Percentiles rank a stretch among this genome's conserved stretches.
Evolutionary conservation across 2,797 vertebrate species (phyloP).

Genomic region (Acanthurus leucopareius): DNA sequence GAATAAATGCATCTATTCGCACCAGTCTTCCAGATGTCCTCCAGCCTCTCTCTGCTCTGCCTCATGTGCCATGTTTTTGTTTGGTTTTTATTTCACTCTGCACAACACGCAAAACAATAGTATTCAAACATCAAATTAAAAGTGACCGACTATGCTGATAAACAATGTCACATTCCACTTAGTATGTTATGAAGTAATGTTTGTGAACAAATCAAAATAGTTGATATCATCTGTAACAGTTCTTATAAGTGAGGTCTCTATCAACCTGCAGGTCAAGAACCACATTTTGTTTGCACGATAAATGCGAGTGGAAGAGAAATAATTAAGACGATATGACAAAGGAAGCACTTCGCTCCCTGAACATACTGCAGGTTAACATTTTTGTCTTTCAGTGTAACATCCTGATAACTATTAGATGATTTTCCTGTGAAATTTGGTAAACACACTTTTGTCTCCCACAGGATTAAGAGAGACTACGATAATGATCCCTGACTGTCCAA

Average conservation of each 20-base stretch:
- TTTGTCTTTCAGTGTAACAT: not conserved
- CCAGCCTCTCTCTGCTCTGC: not conserved
- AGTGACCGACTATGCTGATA: no score
- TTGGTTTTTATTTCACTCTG: not conserved
- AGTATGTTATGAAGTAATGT: not conserved
- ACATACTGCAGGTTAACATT: no score
- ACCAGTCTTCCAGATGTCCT: not conserved
- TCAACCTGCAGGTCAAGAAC: not conserved
- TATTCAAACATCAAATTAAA: not conserved
- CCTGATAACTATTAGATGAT: not conserved
- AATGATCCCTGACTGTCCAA: not conserved
- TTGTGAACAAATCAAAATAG: not conserved
- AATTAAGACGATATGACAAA: not conserved
- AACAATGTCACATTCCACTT: not conserved
- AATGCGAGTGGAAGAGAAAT: not conserved
- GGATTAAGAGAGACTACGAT: not conserved
- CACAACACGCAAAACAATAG: not conserved
- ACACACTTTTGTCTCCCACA: not conserved
- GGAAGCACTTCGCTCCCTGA: not conserved
- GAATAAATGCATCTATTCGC: not conserved
- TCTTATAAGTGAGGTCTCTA: not conserved
- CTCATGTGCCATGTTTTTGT: not conserved
- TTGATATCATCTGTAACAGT: not conserved
- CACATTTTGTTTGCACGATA: not conserved
- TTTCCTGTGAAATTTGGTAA: not conserved